These are phyloP conservation scores for Ruditapes philippinarum DNA, from an alignment of 1,140 invertebrate species.

Conservation along the genomic window DNA sequence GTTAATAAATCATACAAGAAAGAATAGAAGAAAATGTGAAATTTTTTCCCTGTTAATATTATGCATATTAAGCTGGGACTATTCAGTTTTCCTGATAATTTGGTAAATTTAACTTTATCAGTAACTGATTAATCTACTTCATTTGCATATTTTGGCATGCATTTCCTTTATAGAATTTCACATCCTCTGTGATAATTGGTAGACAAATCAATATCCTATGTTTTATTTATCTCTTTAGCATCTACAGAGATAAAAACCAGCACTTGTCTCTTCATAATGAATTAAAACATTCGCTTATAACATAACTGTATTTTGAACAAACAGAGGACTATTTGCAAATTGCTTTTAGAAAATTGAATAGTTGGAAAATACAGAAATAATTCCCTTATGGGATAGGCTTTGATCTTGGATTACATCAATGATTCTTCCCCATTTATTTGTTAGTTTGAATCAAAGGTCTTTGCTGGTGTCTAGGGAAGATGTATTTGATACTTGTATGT, in stretches of 20 bases:
- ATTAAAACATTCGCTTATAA: constrained; percentile 1
- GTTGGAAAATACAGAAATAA: not conserved
- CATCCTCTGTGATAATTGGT: not conserved
- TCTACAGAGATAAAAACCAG: not conserved
- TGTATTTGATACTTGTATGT: too few species aligned
- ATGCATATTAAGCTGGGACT: not conserved
- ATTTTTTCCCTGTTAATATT: not conserved
- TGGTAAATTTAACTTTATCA: constrained; percentile 8
- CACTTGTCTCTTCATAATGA: not conserved
- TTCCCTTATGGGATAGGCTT: not conserved
- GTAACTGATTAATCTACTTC: not conserved
- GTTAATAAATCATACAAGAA: too few species aligned
- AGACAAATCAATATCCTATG: not conserved
- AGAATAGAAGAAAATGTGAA: too few species aligned
- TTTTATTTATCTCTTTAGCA: not conserved
- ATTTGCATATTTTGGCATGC: not conserved
- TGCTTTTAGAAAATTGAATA: constrained; percentile 27
- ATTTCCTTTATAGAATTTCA: not conserved
- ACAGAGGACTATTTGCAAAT: constrained; percentile 32
- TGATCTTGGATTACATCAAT: not conserved
- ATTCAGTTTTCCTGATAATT: not conserved
- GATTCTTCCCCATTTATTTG: not conserved
- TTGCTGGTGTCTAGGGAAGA: too few species aligned
- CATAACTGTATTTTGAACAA: constrained; percentile 30
- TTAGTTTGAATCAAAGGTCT: too few species aligned